phyloP scores from a whole-genome alignment of 2,113 vertebrate species.

The Cebidichthys violaceus region DNA sequence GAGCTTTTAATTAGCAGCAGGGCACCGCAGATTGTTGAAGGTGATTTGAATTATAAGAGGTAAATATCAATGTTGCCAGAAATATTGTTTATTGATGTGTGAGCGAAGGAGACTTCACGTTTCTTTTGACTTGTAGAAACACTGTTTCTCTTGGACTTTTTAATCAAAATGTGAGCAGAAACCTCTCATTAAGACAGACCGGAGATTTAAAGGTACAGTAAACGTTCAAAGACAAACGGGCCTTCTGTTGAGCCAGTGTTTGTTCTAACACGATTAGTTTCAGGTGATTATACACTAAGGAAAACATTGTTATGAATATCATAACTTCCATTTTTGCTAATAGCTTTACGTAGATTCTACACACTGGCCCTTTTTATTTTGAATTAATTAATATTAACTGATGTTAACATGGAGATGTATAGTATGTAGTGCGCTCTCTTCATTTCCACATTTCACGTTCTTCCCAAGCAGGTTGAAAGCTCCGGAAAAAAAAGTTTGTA shows the following conservation, averaged over 20 bases:
- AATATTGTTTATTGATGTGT: slow-evolving; percentile 19
- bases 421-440: background rate
- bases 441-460: background rate
- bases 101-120: background rate
- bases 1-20: slow-evolving; percentile 54
- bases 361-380: too few species aligned
- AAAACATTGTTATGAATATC: background rate
- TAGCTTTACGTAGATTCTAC: too few species aligned
- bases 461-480: background rate
- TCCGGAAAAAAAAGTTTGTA: too few species aligned
- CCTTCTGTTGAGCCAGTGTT: too few species aligned
- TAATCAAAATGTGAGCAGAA: background rate
- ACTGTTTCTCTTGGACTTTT: slow-evolving; percentile 11
- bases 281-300: background rate
- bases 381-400: too few species aligned
- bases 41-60: slow-evolving; percentile 46
- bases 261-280: background rate
- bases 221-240: too few species aligned
- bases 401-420: background rate
- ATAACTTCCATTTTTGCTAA: background rate
- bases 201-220: background rate
- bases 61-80: slow-evolving; percentile 26
- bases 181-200: slow-evolving; percentile 8
- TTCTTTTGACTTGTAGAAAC: slow-evolving; percentile 41
- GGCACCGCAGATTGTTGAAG: slow-evolving; percentile 21